These are phyloP conservation scores for Parazoanthus darwini DNA, from an alignment of 92 coral and sea anemone genomes.

Conservation along the genomic window DNA sequence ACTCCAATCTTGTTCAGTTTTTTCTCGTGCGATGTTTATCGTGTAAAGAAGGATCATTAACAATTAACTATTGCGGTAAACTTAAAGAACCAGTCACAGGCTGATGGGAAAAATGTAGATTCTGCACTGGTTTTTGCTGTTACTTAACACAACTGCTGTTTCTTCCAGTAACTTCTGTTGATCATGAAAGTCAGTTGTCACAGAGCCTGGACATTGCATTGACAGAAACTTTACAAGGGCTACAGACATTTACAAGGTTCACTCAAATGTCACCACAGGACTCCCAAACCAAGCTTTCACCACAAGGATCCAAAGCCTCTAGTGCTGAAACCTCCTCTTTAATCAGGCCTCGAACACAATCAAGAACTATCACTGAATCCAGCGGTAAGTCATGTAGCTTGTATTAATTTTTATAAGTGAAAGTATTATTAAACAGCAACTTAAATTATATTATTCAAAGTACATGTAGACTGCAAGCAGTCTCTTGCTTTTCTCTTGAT, in stretches of 20 bases:
- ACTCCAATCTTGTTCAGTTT: too few relatives aligned
- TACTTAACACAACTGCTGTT: background rate
- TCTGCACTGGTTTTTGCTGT: too few relatives aligned
- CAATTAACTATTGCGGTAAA: too few relatives aligned
- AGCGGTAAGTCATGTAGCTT: constrained; percentile 3
- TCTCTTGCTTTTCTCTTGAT: too few relatives aligned
- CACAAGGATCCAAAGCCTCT: constrained; percentile 25
- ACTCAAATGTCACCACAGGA: constrained; percentile 15
- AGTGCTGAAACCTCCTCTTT: constrained; percentile 47
- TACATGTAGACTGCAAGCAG: too few relatives aligned
- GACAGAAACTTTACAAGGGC: constrained; percentile 68
- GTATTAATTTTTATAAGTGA: background rate
- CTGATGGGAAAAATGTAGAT: too few relatives aligned
- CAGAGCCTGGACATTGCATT: constrained; percentile 80
- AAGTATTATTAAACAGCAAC: background rate
- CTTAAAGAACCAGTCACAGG: too few relatives aligned
- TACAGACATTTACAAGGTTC: constrained; percentile 65
- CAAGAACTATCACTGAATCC: background rate
- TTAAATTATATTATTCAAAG: background rate
- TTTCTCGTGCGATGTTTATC: too few relatives aligned
- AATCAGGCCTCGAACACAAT: constrained; percentile 11
- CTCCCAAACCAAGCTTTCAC: constrained; percentile 9
- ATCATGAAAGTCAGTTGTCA: constrained; percentile 75
- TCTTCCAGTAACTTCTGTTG: constrained; percentile 12
- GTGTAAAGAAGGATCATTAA: too few relatives aligned